phyloP scores from a whole-genome alignment of 2,888 invertebrate species.

The Acanthosoma haemorrhoidale region DNA sequence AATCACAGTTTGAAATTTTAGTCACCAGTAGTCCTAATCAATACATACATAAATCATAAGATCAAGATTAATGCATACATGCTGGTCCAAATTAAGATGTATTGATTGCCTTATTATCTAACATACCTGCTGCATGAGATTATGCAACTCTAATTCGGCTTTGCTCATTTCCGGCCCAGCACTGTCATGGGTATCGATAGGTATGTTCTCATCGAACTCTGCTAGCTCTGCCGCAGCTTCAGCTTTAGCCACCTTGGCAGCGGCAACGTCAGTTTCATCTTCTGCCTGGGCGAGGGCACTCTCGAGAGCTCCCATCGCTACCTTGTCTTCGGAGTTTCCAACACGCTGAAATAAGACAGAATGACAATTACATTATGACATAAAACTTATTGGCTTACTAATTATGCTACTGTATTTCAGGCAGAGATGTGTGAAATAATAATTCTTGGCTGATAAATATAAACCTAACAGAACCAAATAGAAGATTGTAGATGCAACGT shows the following conservation, averaged over 20 bases:
- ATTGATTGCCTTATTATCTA: no score
- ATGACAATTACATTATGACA: neutral
- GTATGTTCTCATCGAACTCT: slow-evolving; percentile 93
- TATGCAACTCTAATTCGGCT: slow-evolving; percentile 66
- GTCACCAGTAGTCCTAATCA: no score
- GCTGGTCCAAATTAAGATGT: no score
- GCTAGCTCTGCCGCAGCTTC: slow-evolving; percentile 86
- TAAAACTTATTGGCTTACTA: no score
- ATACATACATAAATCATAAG: no score
- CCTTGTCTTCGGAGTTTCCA: slow-evolving; percentile 26
- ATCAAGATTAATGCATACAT: no score
- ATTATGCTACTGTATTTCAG: no score
- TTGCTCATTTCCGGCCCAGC: slow-evolving; percentile 59
- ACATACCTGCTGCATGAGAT: slow-evolving; percentile 63
- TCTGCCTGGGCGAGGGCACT: slow-evolving; percentile 84
- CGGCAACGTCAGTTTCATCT: slow-evolving; percentile 90
- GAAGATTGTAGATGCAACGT: no score
- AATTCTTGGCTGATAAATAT: no score
- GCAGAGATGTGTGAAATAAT: no score
- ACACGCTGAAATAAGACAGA: neutral
- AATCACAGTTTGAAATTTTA: no score
- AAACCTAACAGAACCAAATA: no score
- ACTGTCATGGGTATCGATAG: slow-evolving; percentile 63
- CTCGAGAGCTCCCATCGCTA: slow-evolving; percentile 63
- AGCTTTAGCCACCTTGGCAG: slow-evolving; percentile 80